Evolutionary conservation across 2,888 invertebrate species (phyloP), one percentile per base, ranked within the genome.

Genomic region (Eupithecia exiguata): DNA sequence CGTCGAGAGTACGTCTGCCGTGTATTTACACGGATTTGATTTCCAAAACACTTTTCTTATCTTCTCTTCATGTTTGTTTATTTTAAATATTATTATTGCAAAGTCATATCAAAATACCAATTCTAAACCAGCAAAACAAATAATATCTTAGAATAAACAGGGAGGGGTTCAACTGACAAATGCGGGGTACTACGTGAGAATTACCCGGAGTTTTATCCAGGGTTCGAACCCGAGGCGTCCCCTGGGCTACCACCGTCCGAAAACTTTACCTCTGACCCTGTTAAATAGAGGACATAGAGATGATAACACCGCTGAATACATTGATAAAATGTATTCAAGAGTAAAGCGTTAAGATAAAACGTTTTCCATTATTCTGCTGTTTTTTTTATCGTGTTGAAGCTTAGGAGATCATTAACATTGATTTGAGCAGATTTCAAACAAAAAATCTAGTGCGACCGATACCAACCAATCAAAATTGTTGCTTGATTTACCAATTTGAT

Each of bases 161-260:
- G 58, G 74, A 69, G 77, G 63, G 80, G 78, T 78, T 75, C 73
- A 70, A 78, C 80, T 89, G 91, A 91, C 89, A 92, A 93, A 92
- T 89, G 87, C 84, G 86, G 85, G 87, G 87, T 88, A 90, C 89
- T 90, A 93, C 89, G 94, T 94, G 94, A 87, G 91, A 94, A 94
- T 94, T 93, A 92, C 93, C 87, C 87, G 88, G 89, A 94, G 91
- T 93, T 94, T 94, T 94, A 94, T 92, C 92, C 91, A 83, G 87
- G 88, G 85, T 85, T 86, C 86, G 87, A 87, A 88, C 88, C 88
- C 84, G 82, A 84, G 83, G 82, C 76, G 85, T 89, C 91, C 89
- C 92, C 80, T 81, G 89, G 90, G 93, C 77, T 86, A 82, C 89
- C 87, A 87, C 83, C 89, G 92, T 90, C 91, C 93, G 89, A 93